Evolutionary conservation across 2,797 vertebrate genomes (phyloP).

Genomic region (Melanogrammus aeglefinus): DNA sequence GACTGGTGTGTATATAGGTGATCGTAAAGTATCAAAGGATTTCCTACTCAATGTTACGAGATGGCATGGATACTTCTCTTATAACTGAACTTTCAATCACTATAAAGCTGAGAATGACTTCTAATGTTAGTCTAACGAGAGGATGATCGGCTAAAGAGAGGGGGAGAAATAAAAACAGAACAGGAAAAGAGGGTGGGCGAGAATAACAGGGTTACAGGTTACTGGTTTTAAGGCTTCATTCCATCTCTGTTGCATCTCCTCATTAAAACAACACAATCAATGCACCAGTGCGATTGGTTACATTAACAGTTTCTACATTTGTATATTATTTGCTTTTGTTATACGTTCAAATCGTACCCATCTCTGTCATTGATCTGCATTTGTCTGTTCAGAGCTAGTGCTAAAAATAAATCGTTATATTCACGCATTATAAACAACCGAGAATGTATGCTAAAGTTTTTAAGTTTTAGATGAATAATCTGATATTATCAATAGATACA

Average conservation of each 20-base stretch:
- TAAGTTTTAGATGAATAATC: not conserved
- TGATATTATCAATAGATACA: not conserved
- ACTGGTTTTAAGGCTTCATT: not conserved
- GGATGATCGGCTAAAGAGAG: constrained; percentile 59
- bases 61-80: not conserved
- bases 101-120: constrained; percentile 21
- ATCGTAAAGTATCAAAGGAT: not conserved
- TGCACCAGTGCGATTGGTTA: too few species aligned
- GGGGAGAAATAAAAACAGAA: constrained; percentile 12
- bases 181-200: constrained; percentile 6
- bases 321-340: not conserved
- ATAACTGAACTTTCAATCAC: not conserved
- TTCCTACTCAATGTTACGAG: not conserved
- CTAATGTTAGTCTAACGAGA: constrained; percentile 37
- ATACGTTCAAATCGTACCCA: too few species aligned
- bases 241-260: not conserved
- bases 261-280: not conserved
- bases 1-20: too few species aligned
- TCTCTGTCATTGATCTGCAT: too few species aligned
- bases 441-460: not conserved
- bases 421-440: not conserved
- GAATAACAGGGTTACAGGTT: not conserved
- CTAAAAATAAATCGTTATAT: not conserved
- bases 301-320: too few species aligned
- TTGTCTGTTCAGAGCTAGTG: not conserved